Percentiles rank a stretch among this genome's conserved stretches.
Conservation (phyloP, 2,113 vertebrate genomes). For the Phaethornis superciliosus region DNA sequence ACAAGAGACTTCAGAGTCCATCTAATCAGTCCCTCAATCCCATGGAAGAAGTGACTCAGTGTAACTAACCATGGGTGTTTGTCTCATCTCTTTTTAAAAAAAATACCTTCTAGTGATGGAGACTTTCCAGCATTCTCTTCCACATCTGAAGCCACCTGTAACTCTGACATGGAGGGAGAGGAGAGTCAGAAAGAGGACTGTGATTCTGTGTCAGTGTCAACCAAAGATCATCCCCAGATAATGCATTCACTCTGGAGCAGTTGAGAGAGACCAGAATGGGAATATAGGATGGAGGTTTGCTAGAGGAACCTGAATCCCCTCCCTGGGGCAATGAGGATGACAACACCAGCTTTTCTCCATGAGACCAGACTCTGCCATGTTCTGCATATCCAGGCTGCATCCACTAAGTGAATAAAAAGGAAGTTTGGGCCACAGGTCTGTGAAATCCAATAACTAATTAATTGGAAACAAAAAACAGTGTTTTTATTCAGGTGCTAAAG, state of each 20-base stretch:
- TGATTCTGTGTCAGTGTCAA: not conserved
- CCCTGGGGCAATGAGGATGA: not conserved
- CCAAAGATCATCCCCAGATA: not conserved
- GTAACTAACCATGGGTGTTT: not conserved
- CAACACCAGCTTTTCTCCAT: not conserved
- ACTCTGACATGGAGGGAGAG: not conserved
- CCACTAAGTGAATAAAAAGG: not conserved
- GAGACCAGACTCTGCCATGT: not conserved
- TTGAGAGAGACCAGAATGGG: not conserved
- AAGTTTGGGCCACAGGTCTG: not conserved
- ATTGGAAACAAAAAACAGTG: not conserved
- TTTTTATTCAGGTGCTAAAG: conserved; percentile 2
- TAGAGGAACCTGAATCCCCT: not conserved
- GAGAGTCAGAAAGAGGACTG: not conserved
- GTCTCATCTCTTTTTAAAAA: not conserved
- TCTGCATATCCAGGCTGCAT: not conserved
- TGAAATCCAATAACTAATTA: not conserved
- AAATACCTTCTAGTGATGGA: not conserved
- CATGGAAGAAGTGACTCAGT: not conserved
- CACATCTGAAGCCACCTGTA: not conserved
- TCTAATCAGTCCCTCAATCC: not conserved
- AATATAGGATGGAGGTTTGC: not conserved
- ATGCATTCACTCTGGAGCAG: not conserved
- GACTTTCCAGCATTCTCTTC: not conserved
- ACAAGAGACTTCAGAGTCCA: not conserved